These are phyloP conservation scores for Agrochola circellaris DNA, from an alignment of 2,888 invertebrate genomes.

Conservation along the genomic window DNA sequence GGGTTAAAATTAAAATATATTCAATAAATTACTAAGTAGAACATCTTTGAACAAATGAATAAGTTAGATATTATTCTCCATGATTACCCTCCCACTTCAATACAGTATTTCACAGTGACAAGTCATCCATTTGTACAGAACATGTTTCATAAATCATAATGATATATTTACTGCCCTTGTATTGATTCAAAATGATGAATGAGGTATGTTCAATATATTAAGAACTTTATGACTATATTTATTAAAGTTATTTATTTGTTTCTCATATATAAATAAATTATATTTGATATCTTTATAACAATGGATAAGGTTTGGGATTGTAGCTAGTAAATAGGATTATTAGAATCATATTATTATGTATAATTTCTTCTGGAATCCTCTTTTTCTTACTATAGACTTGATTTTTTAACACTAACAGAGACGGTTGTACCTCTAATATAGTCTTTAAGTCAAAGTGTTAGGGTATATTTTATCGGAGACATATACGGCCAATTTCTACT, in stretches of 20 bases:
- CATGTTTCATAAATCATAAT: slow-evolving; percentile 8
- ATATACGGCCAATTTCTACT: slow-evolving; percentile 4
- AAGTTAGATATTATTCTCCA: background rate
- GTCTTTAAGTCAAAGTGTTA: slow-evolving; percentile 18
- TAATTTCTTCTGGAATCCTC: slow-evolving; percentile 20
- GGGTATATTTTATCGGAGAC: background rate
- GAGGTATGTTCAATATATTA: slow-evolving; percentile 1
- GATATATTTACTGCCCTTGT: background rate
- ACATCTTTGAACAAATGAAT: background rate
- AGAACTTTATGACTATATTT: background rate
- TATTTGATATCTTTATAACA: slow-evolving; percentile 11
- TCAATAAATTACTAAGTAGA: background rate
- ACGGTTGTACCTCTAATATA: slow-evolving; percentile 22
- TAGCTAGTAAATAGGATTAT: slow-evolving; percentile 5
- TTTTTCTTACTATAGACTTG: background rate
- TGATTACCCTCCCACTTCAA: background rate
- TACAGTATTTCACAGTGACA: slow-evolving; percentile 2
- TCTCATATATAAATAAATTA: slow-evolving; percentile 1
- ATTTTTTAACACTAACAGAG: slow-evolving; percentile 3
- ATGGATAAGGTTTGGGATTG: slow-evolving; percentile 25
- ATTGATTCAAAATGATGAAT: background rate
- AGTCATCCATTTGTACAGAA: slow-evolving; percentile 5
- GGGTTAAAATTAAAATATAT: background rate
- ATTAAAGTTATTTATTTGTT: slow-evolving; percentile 4
- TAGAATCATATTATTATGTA: slow-evolving; percentile 5